These are phyloP conservation scores for Acleris laterana DNA, from an alignment of 2,888 invertebrate genomes.

Conservation along the genomic window DNA sequence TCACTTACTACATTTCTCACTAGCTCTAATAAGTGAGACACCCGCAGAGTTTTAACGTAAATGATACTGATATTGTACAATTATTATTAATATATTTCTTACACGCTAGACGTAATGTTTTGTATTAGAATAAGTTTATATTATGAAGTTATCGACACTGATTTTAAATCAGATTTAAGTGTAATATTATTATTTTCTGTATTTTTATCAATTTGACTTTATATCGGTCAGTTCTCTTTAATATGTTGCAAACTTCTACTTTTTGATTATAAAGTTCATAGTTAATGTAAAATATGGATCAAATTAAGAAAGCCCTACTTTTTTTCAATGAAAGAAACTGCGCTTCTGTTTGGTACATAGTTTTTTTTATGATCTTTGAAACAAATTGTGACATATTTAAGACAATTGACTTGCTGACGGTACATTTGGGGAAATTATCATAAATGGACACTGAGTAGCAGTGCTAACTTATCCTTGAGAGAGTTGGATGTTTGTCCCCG, in stretches of 20 bases:
- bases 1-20: neutral
- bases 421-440: slow-evolving; percentile 15
- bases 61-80: slow-evolving; percentile 77
- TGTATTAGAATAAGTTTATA: slow-evolving; percentile 69
- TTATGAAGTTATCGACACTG: slow-evolving; percentile 59
- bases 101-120: slow-evolving; percentile 69
- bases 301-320: neutral
- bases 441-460: no score
- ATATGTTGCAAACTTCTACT: slow-evolving; percentile 33
- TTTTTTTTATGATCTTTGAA: neutral
- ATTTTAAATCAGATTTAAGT: slow-evolving; percentile 70
- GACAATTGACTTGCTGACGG: slow-evolving; percentile 8
- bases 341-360: neutral
- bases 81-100: slow-evolving; percentile 73
- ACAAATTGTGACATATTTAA: slow-evolving; percentile 21
- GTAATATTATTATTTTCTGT: slow-evolving; percentile 50
- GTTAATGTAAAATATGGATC: neutral
- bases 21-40: neutral
- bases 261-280: neutral
- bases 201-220: slow-evolving; percentile 69
- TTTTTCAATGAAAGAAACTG: no score
- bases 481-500: slow-evolving; percentile 7
- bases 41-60: slow-evolving; percentile 42
- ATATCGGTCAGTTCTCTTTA: slow-evolving; percentile 49
- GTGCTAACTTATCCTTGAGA: no score